These are phyloP conservation scores for Eira barbara DNA, from an alignment of 2,113 vertebrate genomes.

Conservation along the genomic window DNA sequence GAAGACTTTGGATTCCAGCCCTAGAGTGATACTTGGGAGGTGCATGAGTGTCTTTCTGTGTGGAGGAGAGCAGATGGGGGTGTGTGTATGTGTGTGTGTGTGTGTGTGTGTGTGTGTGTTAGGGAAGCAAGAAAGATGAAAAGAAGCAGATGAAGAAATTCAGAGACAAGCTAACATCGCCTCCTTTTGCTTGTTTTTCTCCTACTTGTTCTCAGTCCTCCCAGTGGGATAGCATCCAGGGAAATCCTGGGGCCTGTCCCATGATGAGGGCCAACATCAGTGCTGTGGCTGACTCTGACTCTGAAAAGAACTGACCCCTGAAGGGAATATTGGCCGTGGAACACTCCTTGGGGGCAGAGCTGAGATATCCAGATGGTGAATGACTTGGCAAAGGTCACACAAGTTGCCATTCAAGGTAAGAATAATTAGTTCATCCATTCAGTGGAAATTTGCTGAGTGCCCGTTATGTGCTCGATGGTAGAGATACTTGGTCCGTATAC, in stretches of 20 bases:
- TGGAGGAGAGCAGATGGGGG: not conserved
- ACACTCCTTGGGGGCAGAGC: too few relatives aligned
- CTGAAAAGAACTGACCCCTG: not conserved
- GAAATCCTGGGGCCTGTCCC: not conserved
- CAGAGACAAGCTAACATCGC: not conserved
- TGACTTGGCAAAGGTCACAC: conserved; percentile 6
- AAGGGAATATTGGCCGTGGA: not conserved
- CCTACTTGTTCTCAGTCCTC: not conserved
- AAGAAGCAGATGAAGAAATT: not conserved
- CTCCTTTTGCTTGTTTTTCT: not conserved
- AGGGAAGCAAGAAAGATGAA: not conserved
- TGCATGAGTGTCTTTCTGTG: not conserved
- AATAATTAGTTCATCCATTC: not conserved
- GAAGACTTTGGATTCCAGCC: conserved; percentile 14
- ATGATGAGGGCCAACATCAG: not conserved
- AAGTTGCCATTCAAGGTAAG: not conserved
- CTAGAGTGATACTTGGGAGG: conserved; percentile 2
- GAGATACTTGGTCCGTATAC: not conserved
- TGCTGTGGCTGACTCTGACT: not conserved
- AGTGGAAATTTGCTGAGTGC: not conserved
- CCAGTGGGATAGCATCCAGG: not conserved
- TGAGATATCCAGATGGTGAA: not conserved
- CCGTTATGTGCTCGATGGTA: not conserved
- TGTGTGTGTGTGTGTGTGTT: not conserved
- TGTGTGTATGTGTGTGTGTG: not conserved